Evolutionary conservation across 2,888 invertebrate species (phyloP).

Genomic region (Drosophila imparisetae): DNA sequence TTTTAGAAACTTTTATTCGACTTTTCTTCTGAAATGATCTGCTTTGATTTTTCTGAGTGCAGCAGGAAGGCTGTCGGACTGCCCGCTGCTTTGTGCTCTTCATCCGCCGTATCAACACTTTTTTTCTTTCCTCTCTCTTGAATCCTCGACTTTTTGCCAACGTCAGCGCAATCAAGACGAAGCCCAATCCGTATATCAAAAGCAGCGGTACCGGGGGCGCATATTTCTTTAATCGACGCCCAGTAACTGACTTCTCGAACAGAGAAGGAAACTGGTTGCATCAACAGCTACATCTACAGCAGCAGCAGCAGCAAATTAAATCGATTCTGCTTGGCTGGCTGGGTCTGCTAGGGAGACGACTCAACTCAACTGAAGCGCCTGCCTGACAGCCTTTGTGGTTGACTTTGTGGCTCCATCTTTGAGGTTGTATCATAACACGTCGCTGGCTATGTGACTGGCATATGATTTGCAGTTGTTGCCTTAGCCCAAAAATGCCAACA

Average conservation of each 20-base stretch:
- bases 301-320: slow-evolving; percentile 79
- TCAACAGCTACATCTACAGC: slow-evolving; percentile 60
- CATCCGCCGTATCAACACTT: slow-evolving; percentile 55
- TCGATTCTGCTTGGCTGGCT: slow-evolving; percentile 68
- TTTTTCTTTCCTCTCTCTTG: slow-evolving; percentile 9
- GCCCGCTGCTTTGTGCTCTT: slow-evolving; percentile 40
- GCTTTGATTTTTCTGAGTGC: not conserved
- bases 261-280: slow-evolving; percentile 41
- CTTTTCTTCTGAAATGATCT: not conserved
- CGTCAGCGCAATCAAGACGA: slow-evolving; percentile 73
- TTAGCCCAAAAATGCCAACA: slow-evolving; percentile 15
- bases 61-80: slow-evolving; percentile 10
- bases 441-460: slow-evolving; percentile 77
- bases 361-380: slow-evolving; percentile 32
- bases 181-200: slow-evolving; percentile 32
- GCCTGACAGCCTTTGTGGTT: slow-evolving; percentile 64
- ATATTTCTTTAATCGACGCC: slow-evolving; percentile 79
- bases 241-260: slow-evolving; percentile 50
- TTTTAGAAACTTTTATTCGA: not conserved
- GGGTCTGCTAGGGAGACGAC: not conserved
- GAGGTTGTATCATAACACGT: slow-evolving; percentile 77
- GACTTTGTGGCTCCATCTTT: slow-evolving; percentile 50
- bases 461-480: slow-evolving; percentile 59
- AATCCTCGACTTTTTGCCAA: slow-evolving; percentile 47
- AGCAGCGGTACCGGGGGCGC: slow-evolving; percentile 46